phyloP scores from a whole-genome alignment of 2,797 vertebrate genomes.

The Cyprinella venusta region DNA sequence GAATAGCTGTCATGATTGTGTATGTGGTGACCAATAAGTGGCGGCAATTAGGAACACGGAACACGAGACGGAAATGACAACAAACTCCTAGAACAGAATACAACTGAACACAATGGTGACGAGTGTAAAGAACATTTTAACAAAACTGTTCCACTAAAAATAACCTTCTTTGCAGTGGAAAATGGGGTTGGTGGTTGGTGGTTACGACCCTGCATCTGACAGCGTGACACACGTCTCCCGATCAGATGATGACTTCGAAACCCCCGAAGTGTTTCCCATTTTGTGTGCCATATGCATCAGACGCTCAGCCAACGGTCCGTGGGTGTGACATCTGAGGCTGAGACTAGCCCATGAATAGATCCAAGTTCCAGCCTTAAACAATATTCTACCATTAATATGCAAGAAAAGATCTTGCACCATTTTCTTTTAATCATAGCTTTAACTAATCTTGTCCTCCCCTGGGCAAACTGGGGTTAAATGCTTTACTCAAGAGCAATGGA shows the following conservation, averaged over 20 bases:
- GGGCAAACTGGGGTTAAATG: not conserved
- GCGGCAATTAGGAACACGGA: no score
- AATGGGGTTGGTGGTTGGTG: not conserved
- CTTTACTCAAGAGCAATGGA: not conserved
- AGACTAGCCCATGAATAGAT: not conserved
- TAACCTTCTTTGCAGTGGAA: no score
- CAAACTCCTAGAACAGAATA: no score
- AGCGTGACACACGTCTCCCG: no score
- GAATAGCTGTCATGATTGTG: no score
- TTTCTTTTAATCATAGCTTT: not conserved
- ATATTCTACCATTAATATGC: not conserved
- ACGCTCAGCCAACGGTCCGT: not conserved
- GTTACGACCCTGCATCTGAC: not conserved
- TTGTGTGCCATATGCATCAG: conserved; percentile 65
- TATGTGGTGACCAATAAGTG: no score
- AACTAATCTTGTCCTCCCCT: not conserved
- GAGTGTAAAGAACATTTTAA: not conserved
- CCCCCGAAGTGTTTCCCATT: not conserved
- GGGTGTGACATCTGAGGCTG: not conserved
- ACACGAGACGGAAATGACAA: no score
- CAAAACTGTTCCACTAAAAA: not conserved
- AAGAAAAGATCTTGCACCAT: not conserved
- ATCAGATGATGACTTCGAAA: not conserved
- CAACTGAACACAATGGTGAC: no score
- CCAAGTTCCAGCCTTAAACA: not conserved